These are phyloP conservation scores for Mellilla xanthometata DNA, from an alignment of 2,888 invertebrate genomes.

Conservation along the genomic window DNA sequence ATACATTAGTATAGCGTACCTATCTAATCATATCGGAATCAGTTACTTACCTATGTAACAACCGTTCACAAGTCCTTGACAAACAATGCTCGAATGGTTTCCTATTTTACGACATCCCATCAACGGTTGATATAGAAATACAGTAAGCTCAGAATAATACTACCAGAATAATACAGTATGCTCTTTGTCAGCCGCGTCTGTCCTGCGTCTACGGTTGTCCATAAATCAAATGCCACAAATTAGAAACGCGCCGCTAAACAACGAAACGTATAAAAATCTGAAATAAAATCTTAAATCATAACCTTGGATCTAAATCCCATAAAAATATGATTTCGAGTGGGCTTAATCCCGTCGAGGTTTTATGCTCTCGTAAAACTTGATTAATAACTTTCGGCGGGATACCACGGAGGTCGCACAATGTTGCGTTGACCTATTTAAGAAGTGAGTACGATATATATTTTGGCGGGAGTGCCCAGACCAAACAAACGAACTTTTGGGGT, in stretches of 20 bases:
- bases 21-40: no score
- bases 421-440: conserved; percentile 73
- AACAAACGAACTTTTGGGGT: conserved; percentile 47
- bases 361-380: conserved; percentile 77
- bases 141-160: conserved; percentile 16
- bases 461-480: conserved; percentile 67
- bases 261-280: conserved; percentile 43
- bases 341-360: conserved; percentile 74
- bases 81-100: conserved; percentile 23
- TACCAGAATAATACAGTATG: conserved; percentile 14
- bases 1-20: no score
- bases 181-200: conserved; percentile 47
- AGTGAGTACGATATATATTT: conserved; percentile 63
- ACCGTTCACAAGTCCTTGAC: conserved; percentile 17
- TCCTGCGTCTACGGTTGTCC: conserved; percentile 61
- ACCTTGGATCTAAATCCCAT: conserved; percentile 77
- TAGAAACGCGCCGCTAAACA: conserved; percentile 68
- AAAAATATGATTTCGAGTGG: conserved; percentile 77
- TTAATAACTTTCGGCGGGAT: conserved; percentile 66
- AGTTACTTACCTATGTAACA: conserved; percentile 5
- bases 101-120: conserved; percentile 20
- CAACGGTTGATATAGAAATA: conserved; percentile 17
- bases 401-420: conserved; percentile 60
- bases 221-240: conserved; percentile 75
- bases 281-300: conserved; percentile 68